Conservation (phyloP, 2,113 vertebrate genomes). For the Sarotherodon lohbergeri region DNA sequence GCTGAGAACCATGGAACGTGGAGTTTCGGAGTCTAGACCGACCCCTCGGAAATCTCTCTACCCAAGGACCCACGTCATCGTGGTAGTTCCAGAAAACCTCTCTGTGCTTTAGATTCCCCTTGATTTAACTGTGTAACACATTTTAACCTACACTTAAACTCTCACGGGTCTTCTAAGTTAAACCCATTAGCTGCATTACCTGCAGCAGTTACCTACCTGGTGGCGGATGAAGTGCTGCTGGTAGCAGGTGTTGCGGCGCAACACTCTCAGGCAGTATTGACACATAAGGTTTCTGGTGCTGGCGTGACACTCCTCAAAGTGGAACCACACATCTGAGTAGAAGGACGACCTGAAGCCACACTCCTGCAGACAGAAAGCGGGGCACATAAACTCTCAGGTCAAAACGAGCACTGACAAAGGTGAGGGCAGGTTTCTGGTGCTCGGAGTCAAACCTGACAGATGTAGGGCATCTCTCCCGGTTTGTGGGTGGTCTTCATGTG, state of each 20-base stretch:
- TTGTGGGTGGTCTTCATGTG: constrained; percentile 91
- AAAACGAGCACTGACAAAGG: not conserved
- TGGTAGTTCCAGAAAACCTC: not conserved
- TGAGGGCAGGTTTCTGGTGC: not conserved
- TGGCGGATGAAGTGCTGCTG: constrained; percentile 87
- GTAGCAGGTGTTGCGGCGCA: constrained; percentile 79
- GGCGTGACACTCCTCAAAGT: constrained; percentile 82
- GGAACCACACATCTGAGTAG: constrained; percentile 81
- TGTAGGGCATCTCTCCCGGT: constrained; percentile 91
- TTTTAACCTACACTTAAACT: not conserved
- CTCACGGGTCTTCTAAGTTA: too few species aligned
- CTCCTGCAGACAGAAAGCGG: constrained; percentile 67
- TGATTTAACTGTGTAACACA: not conserved
- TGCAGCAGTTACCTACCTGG: constrained; percentile 73
- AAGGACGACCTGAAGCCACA: constrained; percentile 90
- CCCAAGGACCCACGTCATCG: not conserved
- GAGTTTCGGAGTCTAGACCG: not conserved
- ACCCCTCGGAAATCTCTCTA: not conserved
- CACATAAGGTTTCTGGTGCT: constrained; percentile 83
- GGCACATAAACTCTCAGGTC: not conserved
- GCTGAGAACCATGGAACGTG: not conserved
- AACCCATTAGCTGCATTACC: fast-evolving
- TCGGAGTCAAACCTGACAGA: constrained; percentile 42
- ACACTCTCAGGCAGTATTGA: constrained; percentile 87
- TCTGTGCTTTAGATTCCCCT: not conserved